Base-by-base conservation (phyloP, 2,797 vertebrate genomes). In the Chaunax sp. region DNA sequence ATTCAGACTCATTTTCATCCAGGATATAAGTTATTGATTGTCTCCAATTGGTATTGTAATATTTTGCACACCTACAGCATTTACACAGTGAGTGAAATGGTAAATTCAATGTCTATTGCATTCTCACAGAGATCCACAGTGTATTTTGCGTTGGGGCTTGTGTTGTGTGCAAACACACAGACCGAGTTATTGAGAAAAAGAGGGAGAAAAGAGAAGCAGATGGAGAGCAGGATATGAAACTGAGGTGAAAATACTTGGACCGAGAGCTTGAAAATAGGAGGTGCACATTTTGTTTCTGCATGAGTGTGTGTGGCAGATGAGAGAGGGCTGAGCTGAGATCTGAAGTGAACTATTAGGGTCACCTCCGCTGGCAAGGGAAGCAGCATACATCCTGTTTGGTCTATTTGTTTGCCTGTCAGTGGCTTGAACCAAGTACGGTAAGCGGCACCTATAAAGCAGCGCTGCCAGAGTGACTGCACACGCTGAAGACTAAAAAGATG, bases 301-400 rank as follows among this genome's bases (percentile, higher is more conserved):
- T 56, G 18, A 35, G 52, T 61, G 64, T 38, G 64, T 68, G 71
- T 62, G 69, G 75, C 66, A 64, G 77, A 80, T 64, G 58, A 79
- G 61, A 69, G 52, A 52, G 44, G 40, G 40, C 55, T 67, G 58
- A 79, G 73, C 58, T 0, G 16, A 56, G 80, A 85, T 79, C 75
- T 74, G 43, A 83, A 78, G 82, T 47, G 57, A 81, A 79, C 79
- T 82, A 80, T 87, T 83, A 85, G 81, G 69, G 77, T 77, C 44
- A 66, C 54, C 74, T 82, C 72, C 71, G 75, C 67, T 69, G 66
- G 41, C 68, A 58, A 64, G 75, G 68, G 66, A 85, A 84, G 81
- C 77, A 66, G 68, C 72, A 83, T 83, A 69, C 84, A 77, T 88
- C 77, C 82, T 84, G 61, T 87, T 86, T 80, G 61, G 59, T 79